Percentiles rank a stretch among this genome's conserved stretches.
Evolutionary conservation across 2,888 invertebrate genomes (phyloP).

Genomic region (Eupithecia centaureata): DNA sequence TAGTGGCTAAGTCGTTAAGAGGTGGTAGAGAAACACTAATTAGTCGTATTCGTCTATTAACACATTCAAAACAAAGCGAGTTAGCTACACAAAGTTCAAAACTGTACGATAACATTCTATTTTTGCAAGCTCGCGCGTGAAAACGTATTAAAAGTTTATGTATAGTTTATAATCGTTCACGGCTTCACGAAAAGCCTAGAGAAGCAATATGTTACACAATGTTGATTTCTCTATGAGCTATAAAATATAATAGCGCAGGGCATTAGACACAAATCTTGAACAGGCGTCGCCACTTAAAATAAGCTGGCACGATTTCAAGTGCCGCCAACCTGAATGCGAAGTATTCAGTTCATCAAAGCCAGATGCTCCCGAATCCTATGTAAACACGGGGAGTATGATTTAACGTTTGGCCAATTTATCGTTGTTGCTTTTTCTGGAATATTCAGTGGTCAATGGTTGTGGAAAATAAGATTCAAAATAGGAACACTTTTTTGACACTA

Average conservation of each 20-base stretch:
- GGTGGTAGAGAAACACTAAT: neutral
- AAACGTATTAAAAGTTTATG: neutral
- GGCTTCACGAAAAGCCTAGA: constrained; percentile 16
- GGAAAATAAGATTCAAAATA: neutral
- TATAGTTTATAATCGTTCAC: constrained; percentile 1
- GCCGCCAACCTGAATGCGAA: constrained; percentile 78
- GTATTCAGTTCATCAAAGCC: constrained; percentile 82
- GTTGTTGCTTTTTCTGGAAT: constrained; percentile 40
- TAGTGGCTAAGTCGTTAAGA: neutral
- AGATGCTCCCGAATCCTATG: constrained; percentile 76
- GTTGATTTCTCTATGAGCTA: constrained; percentile 62
- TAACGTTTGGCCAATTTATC: constrained; percentile 54
- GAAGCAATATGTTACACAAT: constrained; percentile 41
- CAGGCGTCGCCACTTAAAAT: constrained; percentile 82
- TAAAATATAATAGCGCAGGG: constrained; percentile 65
- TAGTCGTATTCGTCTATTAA: neutral
- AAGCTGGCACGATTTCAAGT: constrained; percentile 82
- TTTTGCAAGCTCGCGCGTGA: neutral
- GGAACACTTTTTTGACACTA: neutral
- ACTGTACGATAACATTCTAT: neutral
- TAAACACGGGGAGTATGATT: constrained; percentile 68
- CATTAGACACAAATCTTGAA: constrained; percentile 76
- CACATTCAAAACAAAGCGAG: neutral
- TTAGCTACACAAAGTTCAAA: neutral
- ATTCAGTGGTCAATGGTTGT: neutral